Evolutionary conservation across 2,888 invertebrate genomes (phyloP).

Genomic region (Chymomyza amoena): DNA sequence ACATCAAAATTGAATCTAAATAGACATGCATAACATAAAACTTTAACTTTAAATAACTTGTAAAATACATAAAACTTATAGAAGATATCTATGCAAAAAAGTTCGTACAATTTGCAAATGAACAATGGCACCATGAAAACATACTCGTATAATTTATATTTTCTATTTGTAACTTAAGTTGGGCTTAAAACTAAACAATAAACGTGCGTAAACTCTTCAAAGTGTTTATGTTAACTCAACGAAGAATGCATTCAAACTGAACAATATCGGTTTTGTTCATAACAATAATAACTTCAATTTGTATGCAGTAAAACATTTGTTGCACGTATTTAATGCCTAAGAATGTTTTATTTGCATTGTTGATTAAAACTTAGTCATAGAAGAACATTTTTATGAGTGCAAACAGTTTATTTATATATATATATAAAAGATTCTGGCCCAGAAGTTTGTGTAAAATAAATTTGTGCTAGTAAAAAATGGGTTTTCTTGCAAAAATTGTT

Average conservation of each 20-base stretch:
- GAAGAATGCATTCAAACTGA: not conserved
- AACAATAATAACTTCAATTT: not conserved
- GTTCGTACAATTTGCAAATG: not conserved
- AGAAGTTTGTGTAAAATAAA: not conserved
- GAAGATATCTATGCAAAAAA: not conserved
- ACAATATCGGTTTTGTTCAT: not conserved
- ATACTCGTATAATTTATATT: not conserved
- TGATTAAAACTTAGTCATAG: not conserved
- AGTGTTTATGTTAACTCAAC: not conserved
- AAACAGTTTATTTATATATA: not conserved
- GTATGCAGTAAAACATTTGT: not conserved
- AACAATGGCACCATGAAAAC: not conserved
- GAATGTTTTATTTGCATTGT: not conserved
- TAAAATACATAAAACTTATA: not conserved
- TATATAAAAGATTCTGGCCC: not conserved
- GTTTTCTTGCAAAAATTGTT: slow-evolving; percentile 27
- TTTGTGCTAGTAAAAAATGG: not conserved
- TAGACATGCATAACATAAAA: not conserved
- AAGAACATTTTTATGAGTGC: not conserved
- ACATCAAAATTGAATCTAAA: slow-evolving; percentile 15
- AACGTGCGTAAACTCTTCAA: not conserved
- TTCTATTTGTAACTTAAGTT: not conserved
- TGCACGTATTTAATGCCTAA: not conserved
- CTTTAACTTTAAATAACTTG: not conserved
- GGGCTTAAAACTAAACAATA: not conserved